A percentile compares a stretch with the other conserved stretches of the same genome.
Conservation (phyloP, 2,888 invertebrate species). For the Temnothorax rugatulus region DNA sequence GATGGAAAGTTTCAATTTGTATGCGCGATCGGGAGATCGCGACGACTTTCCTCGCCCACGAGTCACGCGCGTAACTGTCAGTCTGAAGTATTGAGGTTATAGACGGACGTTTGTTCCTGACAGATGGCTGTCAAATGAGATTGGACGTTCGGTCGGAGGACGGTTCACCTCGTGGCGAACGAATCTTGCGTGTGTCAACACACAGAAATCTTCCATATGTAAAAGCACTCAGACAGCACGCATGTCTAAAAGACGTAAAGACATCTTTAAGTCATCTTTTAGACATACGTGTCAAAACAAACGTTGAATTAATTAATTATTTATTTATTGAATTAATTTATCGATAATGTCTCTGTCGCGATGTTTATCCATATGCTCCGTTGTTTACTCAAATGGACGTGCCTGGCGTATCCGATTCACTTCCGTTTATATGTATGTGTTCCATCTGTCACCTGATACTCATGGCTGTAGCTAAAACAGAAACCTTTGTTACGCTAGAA, state of each 20-base stretch:
- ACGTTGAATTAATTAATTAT: background rate
- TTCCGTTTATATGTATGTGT: background rate
- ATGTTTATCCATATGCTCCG: background rate
- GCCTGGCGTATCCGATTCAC: background rate
- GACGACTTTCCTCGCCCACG: background rate
- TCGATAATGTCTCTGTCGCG: background rate
- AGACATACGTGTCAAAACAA: no score
- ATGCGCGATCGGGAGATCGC: background rate
- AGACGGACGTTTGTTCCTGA: background rate
- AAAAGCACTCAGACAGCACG: background rate
- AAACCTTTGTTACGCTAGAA: slow-evolving; percentile 90
- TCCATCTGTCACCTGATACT: background rate
- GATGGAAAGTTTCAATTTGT: background rate
- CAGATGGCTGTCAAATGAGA: background rate
- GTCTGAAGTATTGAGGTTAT: slow-evolving; percentile 17
- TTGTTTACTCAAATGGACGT: background rate
- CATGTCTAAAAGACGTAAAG: no score
- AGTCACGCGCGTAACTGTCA: background rate
- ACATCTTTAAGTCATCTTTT: no score
- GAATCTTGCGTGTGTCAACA: background rate
- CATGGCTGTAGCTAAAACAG: background rate
- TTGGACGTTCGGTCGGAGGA: no score
- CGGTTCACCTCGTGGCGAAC: no score
- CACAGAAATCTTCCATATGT: background rate
- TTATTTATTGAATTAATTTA: background rate